Evolutionary conservation across 2,113 vertebrate genomes (phyloP).

Genomic region (Anarhynchus alexandrinus): DNA sequence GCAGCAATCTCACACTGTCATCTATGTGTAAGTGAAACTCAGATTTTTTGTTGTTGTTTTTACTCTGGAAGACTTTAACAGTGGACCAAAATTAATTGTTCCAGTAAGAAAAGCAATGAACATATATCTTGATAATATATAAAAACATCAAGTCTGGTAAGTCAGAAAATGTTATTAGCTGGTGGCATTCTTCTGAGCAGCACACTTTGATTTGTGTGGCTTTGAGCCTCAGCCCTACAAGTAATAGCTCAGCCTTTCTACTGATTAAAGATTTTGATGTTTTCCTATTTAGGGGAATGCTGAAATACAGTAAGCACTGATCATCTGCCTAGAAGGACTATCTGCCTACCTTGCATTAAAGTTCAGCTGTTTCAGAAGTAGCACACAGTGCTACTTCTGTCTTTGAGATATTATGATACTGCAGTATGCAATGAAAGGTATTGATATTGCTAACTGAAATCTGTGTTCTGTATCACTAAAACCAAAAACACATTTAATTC

Average conservation of each 20-base stretch:
- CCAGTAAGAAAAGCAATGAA: not conserved
- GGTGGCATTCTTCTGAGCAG: not conserved
- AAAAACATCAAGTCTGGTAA: not conserved
- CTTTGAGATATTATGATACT: not conserved
- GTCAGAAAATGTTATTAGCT: not conserved
- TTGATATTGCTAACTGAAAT: not conserved
- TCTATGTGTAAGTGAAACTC: not conserved
- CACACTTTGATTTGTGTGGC: not conserved
- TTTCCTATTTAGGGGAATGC: not conserved
- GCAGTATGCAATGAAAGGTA: not conserved
- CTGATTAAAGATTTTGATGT: not conserved
- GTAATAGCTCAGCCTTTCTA: not conserved
- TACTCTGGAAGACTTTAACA: not conserved
- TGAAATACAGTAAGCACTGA: not conserved
- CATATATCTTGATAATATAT: not conserved
- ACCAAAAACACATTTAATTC: not conserved
- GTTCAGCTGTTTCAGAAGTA: not conserved
- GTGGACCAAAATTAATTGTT: not conserved
- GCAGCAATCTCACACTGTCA: not conserved
- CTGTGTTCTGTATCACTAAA: not conserved
- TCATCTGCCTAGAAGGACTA: not conserved
- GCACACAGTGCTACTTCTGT: not conserved
- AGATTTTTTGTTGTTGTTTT: not conserved
- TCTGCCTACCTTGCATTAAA: not conserved
- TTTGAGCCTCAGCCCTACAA: not conserved